phyloP scores from a whole-genome alignment of 2,113 vertebrate genomes.

The Chloroceryle aenea region DNA sequence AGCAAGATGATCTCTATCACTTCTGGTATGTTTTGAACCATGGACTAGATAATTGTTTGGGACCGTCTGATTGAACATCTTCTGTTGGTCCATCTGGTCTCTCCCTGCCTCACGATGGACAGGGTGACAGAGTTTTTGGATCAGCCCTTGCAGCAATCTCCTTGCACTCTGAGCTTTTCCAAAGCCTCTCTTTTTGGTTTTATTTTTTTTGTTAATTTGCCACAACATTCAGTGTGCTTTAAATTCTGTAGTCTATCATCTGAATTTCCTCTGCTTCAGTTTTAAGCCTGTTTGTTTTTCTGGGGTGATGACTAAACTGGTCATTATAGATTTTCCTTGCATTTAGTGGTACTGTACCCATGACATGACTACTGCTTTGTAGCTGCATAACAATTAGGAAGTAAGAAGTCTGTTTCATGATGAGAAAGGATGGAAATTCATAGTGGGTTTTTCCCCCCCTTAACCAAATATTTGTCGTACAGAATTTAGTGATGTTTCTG shows the following conservation, averaged over 20 bases:
- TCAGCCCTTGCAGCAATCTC: neutral
- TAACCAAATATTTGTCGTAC: neutral
- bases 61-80: slow-evolving; percentile 6
- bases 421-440: neutral
- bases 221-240: neutral
- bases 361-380: neutral
- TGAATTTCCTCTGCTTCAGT: neutral
- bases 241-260: neutral
- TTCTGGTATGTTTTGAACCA: slow-evolving; percentile 11
- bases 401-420: neutral
- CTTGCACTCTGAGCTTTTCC: neutral
- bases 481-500: neutral
- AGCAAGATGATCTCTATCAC: neutral
- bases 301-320: neutral
- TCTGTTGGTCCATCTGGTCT: slow-evolving; percentile 37
- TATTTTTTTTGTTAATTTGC: neutral
- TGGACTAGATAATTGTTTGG: neutral
- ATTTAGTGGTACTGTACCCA: neutral
- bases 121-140: neutral
- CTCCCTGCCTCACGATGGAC: neutral
- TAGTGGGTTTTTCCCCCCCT: neutral
- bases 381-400: neutral
- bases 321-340: neutral
- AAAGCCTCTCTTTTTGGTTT: neutral
- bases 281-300: neutral